A percentile compares a stretch with the other conserved stretches of the same genome.
phyloP scores from a whole-genome alignment of 2,888 invertebrate species.

The Eupithecia vulgata region DNA sequence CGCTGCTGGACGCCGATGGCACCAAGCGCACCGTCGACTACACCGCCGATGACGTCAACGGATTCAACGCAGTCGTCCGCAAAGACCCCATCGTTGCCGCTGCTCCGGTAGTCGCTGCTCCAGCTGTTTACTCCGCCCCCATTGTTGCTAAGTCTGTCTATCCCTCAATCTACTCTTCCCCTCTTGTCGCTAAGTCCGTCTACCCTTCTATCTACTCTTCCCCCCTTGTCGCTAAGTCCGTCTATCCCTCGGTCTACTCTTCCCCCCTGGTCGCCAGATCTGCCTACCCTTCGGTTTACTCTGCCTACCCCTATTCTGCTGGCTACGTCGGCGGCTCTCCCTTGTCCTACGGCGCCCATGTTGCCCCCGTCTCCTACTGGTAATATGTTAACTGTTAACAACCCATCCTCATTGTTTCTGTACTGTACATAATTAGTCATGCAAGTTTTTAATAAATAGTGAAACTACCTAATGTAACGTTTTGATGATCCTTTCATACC shows the following conservation, averaged over 20 bases:
- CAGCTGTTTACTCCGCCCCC: slow-evolving; percentile 47
- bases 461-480: slow-evolving; percentile 51
- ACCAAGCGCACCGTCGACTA: slow-evolving; percentile 82
- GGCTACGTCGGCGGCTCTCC: slow-evolving; percentile 39
- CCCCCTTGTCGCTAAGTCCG: slow-evolving; percentile 24
- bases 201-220: slow-evolving; percentile 19
- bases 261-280: slow-evolving; percentile 25
- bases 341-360: slow-evolving; percentile 32
- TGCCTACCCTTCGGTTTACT: slow-evolving; percentile 20
- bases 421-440: slow-evolving; percentile 54
- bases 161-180: slow-evolving; percentile 27
- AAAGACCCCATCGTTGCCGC: slow-evolving; percentile 71
- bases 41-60: slow-evolving; percentile 77
- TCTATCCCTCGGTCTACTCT: slow-evolving; percentile 21
- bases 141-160: slow-evolving; percentile 35
- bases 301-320: slow-evolving; percentile 35
- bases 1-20: slow-evolving; percentile 81
- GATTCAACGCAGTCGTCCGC: slow-evolving; percentile 83
- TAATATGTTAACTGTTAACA: slow-evolving; percentile 35
- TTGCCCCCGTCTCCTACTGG: slow-evolving; percentile 45
- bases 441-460: slow-evolving; percentile 50
- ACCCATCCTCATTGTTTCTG: slow-evolving; percentile 42
- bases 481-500: slow-evolving; percentile 9
- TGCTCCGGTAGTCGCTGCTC: slow-evolving; percentile 50
- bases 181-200: slow-evolving; percentile 24